Conservation (phyloP, 2,888 invertebrate genomes). For the Hyalella azteca region DNA sequence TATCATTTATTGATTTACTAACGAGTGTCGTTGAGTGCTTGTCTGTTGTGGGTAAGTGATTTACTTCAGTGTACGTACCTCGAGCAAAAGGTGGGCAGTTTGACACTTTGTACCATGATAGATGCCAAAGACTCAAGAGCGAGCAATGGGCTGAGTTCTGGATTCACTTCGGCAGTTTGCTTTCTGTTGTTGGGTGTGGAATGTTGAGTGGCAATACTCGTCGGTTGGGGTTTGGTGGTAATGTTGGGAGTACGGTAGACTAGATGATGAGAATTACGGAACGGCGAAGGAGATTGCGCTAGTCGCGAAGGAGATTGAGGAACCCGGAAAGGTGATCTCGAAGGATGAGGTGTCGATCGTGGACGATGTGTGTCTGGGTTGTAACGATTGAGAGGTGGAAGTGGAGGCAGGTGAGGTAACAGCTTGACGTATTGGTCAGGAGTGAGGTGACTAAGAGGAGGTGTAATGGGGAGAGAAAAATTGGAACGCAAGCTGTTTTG, state of each 20-base stretch:
- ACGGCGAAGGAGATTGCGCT: neutral
- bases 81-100: conserved; percentile 30
- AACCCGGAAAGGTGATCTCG: conserved; percentile 25
- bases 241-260: neutral
- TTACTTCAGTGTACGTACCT: conserved; percentile 19
- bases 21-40: too few relatives aligned
- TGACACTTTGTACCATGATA: conserved; percentile 36
- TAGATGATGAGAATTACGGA: neutral
- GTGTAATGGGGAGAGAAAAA: conserved; percentile 5
- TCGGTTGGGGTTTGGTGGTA: neutral
- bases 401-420: conserved; percentile 25
- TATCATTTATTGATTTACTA: too few relatives aligned
- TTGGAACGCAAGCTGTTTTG: conserved; percentile 3
- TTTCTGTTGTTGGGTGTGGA: neutral
- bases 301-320: conserved; percentile 7
- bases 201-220: neutral
- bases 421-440: conserved; percentile 21
- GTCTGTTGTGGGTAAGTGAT: too few relatives aligned
- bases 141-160: neutral
- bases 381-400: conserved; percentile 24
- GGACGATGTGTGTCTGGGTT: conserved; percentile 17
- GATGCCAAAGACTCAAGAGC: conserved; percentile 28
- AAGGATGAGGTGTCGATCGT: conserved; percentile 13
- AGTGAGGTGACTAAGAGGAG: conserved; percentile 5
- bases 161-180: neutral